Percentiles rank a stretch among this genome's conserved stretches.
Evolutionary conservation across 2,797 vertebrate species (phyloP).

Genomic region (Pachyuromys duprasi): DNA sequence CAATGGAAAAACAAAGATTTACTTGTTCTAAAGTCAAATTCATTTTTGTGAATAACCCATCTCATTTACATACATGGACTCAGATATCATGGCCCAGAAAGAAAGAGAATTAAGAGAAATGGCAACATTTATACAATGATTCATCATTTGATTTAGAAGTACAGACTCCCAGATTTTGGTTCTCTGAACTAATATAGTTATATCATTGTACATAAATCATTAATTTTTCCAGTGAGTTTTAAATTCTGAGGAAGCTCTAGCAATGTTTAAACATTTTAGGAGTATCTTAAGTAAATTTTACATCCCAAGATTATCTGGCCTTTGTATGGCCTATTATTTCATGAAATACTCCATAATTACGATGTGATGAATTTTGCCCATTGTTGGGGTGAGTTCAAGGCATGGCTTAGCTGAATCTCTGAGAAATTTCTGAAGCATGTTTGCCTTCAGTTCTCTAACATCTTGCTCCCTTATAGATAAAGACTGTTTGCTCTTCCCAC

Average conservation of each 20-base stretch:
- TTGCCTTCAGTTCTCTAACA: background rate
- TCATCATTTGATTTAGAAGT: background rate
- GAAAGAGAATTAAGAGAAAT: background rate
- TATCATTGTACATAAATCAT: background rate
- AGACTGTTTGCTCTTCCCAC: background rate
- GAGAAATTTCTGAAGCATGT: background rate
- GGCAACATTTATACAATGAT: background rate
- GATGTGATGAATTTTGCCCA: background rate
- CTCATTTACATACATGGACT: background rate
- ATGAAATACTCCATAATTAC: background rate
- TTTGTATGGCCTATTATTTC: conserved; percentile 4
- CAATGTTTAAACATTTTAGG: background rate
- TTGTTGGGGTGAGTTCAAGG: background rate
- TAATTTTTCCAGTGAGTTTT: background rate
- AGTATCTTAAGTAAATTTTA: background rate
- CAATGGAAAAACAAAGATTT: background rate
- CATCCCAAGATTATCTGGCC: background rate
- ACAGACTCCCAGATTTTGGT: background rate
- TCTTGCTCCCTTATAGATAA: background rate
- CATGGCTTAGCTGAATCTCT: background rate
- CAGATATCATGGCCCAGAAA: rapidly evolving
- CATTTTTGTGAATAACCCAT: background rate
- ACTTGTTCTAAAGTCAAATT: background rate
- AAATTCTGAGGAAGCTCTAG: background rate
- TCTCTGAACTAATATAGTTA: background rate